A percentile compares a stretch with the other conserved stretches of the same genome.
phyloP scores from a whole-genome alignment of 2,113 vertebrate species.

The Myotis davidii region DNA sequence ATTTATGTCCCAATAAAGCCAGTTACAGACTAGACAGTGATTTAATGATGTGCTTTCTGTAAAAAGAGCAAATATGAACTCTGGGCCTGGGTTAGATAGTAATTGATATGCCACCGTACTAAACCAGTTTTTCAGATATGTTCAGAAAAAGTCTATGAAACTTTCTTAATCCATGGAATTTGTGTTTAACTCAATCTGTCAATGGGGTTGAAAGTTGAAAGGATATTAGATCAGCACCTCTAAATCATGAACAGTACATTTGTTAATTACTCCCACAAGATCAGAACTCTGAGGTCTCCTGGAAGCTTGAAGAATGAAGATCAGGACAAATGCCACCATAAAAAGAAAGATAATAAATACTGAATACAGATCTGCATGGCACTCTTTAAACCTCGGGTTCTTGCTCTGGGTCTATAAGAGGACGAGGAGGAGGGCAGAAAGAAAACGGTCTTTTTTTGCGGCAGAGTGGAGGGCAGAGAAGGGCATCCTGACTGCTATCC shows the following conservation, averaged over 20 bases:
- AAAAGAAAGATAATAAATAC: neutral
- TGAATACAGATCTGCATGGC: neutral
- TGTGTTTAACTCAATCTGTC: conserved; percentile 54
- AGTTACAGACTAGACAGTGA: conserved; percentile 80
- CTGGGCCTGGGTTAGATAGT: conserved; percentile 56
- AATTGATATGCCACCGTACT: conserved; percentile 52
- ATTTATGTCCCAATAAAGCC: conserved; percentile 81
- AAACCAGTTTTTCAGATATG: conserved; percentile 42
- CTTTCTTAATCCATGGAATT: conserved; percentile 47
- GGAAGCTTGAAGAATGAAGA: neutral
- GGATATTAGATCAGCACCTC: neutral
- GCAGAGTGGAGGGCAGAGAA: neutral
- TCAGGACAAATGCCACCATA: neutral
- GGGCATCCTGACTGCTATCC: fast-evolving
- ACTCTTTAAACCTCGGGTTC: neutral
- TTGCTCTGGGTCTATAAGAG: neutral
- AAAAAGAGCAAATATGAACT: conserved; percentile 77
- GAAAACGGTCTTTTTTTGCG: neutral
- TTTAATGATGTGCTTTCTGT: conserved; percentile 82
- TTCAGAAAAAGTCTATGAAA: conserved; percentile 28
- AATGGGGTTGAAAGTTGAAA: neutral
- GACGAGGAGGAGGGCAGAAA: neutral
- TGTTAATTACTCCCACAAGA: neutral
- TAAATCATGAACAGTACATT: neutral
- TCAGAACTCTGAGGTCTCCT: neutral